Evolutionary conservation across 1,140 invertebrate genomes (phyloP).

Genomic region (Linepithema humile): DNA sequence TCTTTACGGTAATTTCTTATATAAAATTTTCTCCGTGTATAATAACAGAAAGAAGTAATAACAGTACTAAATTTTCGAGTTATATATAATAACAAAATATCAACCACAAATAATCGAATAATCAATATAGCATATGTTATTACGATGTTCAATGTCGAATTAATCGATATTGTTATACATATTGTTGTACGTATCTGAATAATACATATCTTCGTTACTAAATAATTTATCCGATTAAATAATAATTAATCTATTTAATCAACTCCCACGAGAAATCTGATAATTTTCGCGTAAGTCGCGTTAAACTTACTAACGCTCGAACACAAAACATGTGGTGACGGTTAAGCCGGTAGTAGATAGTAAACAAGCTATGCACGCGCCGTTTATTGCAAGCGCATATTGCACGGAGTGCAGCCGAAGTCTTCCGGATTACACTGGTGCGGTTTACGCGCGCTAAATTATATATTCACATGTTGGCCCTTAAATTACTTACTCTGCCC

Average conservation of each 20-base stretch:
- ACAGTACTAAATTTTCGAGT: background rate
- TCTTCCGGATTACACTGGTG: background rate
- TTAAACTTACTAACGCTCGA: slow-evolving; percentile 2
- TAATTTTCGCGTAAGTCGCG: background rate
- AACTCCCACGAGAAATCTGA: background rate
- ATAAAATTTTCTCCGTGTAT: no score
- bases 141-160: background rate
- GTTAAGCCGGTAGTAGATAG: background rate
- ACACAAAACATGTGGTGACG: background rate
- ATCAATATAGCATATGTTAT: background rate
- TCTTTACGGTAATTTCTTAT: no score
- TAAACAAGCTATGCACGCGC: background rate
- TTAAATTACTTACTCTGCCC: background rate
- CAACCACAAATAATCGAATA: no score
- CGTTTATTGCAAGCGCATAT: background rate
- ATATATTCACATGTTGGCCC: background rate
- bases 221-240: background rate
- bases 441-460: background rate
- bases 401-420: background rate
- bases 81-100: background rate
- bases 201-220: no score
- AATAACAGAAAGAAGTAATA: no score
- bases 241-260: background rate
- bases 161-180: background rate
- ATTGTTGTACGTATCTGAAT: no score